phyloP scores from a whole-genome alignment of 2,888 invertebrate genomes.

The Norana najaformis region DNA sequence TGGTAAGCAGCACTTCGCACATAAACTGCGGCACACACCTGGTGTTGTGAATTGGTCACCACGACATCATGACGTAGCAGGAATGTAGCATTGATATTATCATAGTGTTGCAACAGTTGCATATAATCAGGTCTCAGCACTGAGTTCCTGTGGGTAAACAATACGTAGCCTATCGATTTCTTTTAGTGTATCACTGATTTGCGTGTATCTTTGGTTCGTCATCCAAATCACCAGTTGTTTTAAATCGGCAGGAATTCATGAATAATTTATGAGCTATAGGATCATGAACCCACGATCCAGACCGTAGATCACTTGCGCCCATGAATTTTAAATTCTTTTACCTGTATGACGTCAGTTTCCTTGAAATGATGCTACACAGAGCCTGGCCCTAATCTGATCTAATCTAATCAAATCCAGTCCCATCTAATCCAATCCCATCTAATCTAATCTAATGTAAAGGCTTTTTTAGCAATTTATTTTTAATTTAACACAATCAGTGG shows the following conservation, averaged over 20 bases:
- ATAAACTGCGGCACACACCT: background rate
- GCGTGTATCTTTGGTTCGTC: background rate
- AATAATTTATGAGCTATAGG: conserved; percentile 5
- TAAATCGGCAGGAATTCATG: background rate
- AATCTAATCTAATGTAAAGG: background rate
- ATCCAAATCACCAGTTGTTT: background rate
- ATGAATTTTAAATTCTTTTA: background rate
- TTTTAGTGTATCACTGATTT: background rate
- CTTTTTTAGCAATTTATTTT: background rate
- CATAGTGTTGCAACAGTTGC: background rate
- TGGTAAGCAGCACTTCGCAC: background rate
- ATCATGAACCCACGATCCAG: background rate
- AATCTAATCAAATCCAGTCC: too few relatives aligned
- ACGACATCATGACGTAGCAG: background rate
- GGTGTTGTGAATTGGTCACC: background rate
- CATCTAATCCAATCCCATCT: too few relatives aligned
- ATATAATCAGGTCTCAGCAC: background rate
- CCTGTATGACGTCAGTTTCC: background rate
- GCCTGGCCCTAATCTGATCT: background rate
- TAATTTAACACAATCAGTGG: background rate
- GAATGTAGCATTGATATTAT: background rate
- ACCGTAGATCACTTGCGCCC: background rate
- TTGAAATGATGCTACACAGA: background rate
- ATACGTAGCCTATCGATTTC: background rate
- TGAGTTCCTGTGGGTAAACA: background rate